Percentiles rank a stretch among this genome's conserved stretches.
These are phyloP conservation scores for Cosmia trapezina DNA, from an alignment of 2,888 invertebrate genomes.

Conservation along the genomic window DNA sequence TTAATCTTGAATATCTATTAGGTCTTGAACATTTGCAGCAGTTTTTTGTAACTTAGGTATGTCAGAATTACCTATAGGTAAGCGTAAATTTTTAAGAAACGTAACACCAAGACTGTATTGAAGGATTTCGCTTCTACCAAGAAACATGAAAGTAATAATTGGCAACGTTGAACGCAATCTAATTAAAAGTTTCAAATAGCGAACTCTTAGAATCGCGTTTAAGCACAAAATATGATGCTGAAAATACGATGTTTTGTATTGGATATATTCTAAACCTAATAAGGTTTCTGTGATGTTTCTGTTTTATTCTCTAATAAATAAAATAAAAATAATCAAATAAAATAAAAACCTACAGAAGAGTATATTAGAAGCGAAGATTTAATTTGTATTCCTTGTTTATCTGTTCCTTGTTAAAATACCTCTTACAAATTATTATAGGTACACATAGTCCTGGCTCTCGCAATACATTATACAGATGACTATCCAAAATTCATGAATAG, in stretches of 20 bases:
- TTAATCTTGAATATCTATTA: too few relatives aligned
- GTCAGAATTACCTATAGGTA: too few relatives aligned
- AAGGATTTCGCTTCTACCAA: not conserved
- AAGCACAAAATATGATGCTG: not conserved
- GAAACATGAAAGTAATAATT: conserved; percentile 18
- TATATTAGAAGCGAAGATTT: not conserved
- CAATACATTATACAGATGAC: not conserved
- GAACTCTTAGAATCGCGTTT: not conserved
- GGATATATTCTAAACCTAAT: not conserved
- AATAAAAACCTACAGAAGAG: not conserved
- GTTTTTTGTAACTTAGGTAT: too few relatives aligned
- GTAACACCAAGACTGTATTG: not conserved
- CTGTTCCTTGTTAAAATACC: not conserved
- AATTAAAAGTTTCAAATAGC: conserved; percentile 30
- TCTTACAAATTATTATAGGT: not conserved
- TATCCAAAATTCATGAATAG: conserved; percentile 15
- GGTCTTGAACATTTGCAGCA: too few relatives aligned
- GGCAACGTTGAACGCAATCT: not conserved
- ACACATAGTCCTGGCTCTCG: not conserved
- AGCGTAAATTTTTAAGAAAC: too few relatives aligned
- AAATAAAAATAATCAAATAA: too few relatives aligned
- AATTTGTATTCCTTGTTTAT: not conserved
- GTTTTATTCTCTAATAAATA: too few relatives aligned
- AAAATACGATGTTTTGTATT: not conserved
- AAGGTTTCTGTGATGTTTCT: too few relatives aligned